phyloP scores from a whole-genome alignment of 2,888 invertebrate species.

The Chrysotoxum bicinctum region DNA sequence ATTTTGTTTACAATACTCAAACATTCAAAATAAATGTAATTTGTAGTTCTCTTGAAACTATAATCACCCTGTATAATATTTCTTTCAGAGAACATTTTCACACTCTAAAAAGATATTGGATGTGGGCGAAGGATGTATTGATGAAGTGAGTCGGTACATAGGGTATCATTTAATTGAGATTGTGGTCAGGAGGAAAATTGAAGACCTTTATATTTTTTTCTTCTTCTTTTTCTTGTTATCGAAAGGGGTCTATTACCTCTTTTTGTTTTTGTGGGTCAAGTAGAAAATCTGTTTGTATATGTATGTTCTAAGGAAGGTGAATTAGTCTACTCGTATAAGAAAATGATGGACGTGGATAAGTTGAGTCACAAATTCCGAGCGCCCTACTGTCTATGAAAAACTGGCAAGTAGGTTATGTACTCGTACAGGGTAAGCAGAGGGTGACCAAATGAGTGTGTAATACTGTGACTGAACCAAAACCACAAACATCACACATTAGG shows the following conservation, averaged over 20 bases:
- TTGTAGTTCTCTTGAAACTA: neutral
- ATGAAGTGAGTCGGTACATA: neutral
- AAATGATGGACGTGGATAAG: neutral
- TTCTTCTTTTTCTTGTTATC: neutral
- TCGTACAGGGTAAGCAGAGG: neutral
- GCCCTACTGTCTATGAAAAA: slow-evolving; percentile 1
- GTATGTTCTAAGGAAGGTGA: slow-evolving; percentile 2
- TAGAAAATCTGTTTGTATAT: slow-evolving; percentile 2
- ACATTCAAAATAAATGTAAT: no score
- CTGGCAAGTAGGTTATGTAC: slow-evolving; percentile 23
- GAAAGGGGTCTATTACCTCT: slow-evolving; percentile 15
- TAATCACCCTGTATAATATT: neutral
- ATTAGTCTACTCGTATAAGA: neutral
- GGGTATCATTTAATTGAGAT: slow-evolving; percentile 9
- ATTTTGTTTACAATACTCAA: no score
- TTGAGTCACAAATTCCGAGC: slow-evolving; percentile 4
- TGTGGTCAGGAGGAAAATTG: slow-evolving; percentile 7
- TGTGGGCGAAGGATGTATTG: slow-evolving; percentile 10
- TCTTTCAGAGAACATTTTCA: neutral
- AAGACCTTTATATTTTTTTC: neutral
- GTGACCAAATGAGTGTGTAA: neutral
- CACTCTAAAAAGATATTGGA: slow-evolving; percentile 1
- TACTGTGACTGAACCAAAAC: neutral
- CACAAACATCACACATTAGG: no score
- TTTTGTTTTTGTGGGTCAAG: slow-evolving; percentile 16